Evolutionary conservation across 2,888 invertebrate species (phyloP).

Genomic region (Tenthredo amoena): DNA sequence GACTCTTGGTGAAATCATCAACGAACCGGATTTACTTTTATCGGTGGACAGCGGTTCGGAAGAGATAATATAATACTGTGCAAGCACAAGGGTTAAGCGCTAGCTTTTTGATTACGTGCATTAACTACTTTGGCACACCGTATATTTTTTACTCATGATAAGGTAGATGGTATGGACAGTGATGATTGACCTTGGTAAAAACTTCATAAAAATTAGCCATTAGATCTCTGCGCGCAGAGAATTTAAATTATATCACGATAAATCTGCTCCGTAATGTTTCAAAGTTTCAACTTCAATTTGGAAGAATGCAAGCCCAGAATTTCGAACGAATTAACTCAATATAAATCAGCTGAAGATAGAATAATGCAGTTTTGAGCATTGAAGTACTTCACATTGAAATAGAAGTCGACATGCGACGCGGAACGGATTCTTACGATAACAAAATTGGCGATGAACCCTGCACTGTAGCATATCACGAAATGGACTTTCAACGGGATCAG

Average conservation of each 20-base stretch:
- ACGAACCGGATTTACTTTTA: neutral
- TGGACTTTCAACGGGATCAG: neutral
- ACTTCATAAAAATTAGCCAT: neutral
- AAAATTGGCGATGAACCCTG: neutral
- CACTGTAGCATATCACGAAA: neutral
- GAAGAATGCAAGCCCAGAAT: neutral
- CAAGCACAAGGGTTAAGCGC: neutral
- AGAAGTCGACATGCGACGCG: neutral
- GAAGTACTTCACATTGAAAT: neutral
- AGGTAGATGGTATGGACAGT: neutral
- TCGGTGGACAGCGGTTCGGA: neutral
- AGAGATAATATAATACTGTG: neutral
- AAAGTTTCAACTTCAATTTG: neutral
- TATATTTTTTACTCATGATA: conserved; percentile 23
- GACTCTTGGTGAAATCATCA: neutral
- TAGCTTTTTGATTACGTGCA: conserved; percentile 4
- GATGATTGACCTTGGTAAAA: conserved; percentile 3
- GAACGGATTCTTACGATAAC: neutral
- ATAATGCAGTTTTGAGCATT: neutral
- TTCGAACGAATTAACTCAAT: neutral
- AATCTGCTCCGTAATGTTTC: neutral
- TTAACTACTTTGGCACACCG: conserved; percentile 3
- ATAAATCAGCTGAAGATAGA: neutral
- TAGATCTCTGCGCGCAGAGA: neutral
- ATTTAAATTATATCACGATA: neutral